A percentile compares a stretch with the other conserved stretches of the same genome.
Evolutionary conservation across 2,797 vertebrate species (phyloP).

Genomic region (Echiichthys vipera): DNA sequence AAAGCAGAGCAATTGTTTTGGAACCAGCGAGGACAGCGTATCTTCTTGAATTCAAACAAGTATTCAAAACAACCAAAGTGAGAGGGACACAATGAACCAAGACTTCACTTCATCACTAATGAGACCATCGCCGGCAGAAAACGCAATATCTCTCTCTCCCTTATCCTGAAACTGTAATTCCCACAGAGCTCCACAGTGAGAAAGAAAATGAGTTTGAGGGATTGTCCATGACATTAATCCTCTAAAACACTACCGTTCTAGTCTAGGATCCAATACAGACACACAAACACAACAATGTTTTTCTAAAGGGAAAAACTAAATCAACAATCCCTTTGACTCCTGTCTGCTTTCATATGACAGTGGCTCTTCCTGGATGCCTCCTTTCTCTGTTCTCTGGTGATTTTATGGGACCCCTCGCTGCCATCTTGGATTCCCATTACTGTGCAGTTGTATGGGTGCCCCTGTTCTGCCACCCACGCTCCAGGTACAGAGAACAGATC

Average conservation of each 20-base stretch:
- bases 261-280: constrained; percentile 69
- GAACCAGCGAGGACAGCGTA: constrained; percentile 59
- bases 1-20: constrained; percentile 64
- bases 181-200: constrained; percentile 76
- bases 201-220: constrained; percentile 83
- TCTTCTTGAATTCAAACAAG: constrained; percentile 55
- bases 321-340: constrained; percentile 72
- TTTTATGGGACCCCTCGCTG: constrained; percentile 81
- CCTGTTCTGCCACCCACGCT: constrained; percentile 78
- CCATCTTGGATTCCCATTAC: constrained; percentile 84
- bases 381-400: constrained; percentile 62
- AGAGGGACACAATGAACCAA: constrained; percentile 53
- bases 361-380: constrained; percentile 50
- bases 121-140: constrained; percentile 52
- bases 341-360: constrained; percentile 69
- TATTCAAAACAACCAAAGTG: constrained; percentile 54
- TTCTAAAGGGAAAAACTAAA: constrained; percentile 71
- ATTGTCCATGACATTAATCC: constrained; percentile 83
- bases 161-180: constrained; percentile 76
- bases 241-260: constrained; percentile 72
- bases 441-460: constrained; percentile 74
- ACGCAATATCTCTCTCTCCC: constrained; percentile 56
- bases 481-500: constrained; percentile 78
- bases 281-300: constrained; percentile 74
- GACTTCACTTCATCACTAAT: constrained; percentile 58